Conservation (phyloP, 2,888 invertebrate species). For the Endotricha flammealis region DNA sequence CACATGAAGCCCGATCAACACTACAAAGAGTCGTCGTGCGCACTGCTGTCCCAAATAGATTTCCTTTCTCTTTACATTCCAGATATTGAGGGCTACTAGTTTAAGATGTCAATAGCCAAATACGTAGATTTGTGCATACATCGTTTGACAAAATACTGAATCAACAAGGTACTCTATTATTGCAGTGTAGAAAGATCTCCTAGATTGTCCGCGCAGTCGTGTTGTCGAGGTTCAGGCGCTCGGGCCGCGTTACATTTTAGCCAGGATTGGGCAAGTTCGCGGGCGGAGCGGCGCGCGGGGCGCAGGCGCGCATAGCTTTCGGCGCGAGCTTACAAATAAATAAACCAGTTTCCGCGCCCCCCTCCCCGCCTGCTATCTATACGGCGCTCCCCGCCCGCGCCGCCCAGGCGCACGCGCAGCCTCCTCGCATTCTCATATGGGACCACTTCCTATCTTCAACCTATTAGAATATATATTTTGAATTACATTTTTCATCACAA, state of each 20-base stretch:
- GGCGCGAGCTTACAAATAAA: conserved; percentile 56
- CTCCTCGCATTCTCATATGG: conserved; percentile 27
- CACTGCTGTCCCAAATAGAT: too few relatives aligned
- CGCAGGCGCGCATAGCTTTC: conserved; percentile 38
- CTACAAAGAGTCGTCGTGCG: background rate
- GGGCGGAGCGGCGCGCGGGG: conserved; percentile 13
- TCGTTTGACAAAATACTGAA: too few relatives aligned
- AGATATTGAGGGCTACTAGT: too few relatives aligned
- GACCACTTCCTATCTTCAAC: conserved; percentile 17
- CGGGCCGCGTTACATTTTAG: conserved; percentile 17
- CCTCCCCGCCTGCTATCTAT: conserved; percentile 15
- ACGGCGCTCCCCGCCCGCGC: conserved; percentile 16
- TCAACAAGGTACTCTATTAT: too few relatives aligned
- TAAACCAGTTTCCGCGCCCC: conserved; percentile 53
- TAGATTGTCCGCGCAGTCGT: background rate
- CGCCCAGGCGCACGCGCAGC: conserved; percentile 25
- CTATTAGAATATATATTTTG: too few relatives aligned
- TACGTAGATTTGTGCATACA: too few relatives aligned
- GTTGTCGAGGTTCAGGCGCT: conserved; percentile 2
- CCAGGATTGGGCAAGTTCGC: conserved; percentile 17
- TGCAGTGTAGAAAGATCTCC: conserved; percentile 9
- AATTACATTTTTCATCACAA: too few relatives aligned
- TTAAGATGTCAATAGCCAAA: too few relatives aligned
- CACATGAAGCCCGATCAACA: background rate
- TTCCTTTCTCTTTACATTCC: too few relatives aligned